A percentile compares a stretch with the other conserved stretches of the same genome.
phyloP scores from a whole-genome alignment of 2,888 invertebrate species.

The Drosophila affinis region DNA sequence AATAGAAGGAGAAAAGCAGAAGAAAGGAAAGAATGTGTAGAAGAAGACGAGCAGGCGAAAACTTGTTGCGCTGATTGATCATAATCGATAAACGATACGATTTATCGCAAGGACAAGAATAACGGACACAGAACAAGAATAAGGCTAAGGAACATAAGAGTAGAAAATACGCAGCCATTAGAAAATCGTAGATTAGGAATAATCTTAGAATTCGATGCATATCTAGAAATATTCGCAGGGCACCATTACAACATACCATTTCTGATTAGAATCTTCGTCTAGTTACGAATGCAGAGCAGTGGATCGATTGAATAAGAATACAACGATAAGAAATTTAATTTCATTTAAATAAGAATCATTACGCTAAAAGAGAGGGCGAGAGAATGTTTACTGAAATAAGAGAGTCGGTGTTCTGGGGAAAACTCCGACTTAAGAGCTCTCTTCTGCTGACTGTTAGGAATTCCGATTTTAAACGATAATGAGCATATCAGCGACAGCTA shows the following conservation, averaged over 20 bases:
- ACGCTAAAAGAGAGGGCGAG: neutral
- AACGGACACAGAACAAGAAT: neutral
- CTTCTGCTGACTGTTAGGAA: conserved; percentile 27
- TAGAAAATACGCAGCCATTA: neutral
- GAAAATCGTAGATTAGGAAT: neutral
- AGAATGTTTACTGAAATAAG: no score
- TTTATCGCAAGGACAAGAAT: neutral
- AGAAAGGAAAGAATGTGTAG: no score
- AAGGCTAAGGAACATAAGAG: neutral
- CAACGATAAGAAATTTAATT: no score
- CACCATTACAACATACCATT: neutral
- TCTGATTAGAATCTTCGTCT: neutral
- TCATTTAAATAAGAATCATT: neutral
- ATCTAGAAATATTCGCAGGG: neutral
- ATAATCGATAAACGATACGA: no score
- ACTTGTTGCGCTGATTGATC: no score
- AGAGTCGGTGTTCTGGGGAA: neutral
- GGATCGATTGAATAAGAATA: neutral
- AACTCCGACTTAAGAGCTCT: neutral
- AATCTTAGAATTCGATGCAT: neutral
- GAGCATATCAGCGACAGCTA: conserved; percentile 49
- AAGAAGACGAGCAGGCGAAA: no score
- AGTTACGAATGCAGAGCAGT: neutral
- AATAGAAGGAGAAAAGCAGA: no score
- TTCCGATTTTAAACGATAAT: conserved; percentile 36